Base-by-base conservation (phyloP, 2,113 vertebrate genomes). In the Pogonocichla stellata region DNA sequence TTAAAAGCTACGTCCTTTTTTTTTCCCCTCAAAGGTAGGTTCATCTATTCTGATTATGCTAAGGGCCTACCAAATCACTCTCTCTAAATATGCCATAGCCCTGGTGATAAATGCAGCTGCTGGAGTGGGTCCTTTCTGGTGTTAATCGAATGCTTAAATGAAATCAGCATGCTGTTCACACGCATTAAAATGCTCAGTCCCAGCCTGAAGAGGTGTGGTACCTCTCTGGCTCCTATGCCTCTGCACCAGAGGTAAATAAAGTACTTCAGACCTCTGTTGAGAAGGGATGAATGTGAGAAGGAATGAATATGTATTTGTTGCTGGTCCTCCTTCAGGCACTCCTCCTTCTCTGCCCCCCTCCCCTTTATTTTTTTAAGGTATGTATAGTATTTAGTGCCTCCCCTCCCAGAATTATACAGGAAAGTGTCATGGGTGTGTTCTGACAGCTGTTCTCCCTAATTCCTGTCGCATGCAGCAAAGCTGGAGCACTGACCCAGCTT, bases 21-120 rank as follows among this genome's bases (percentile, higher is more conserved):
- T 61, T 48, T 38, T 42, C 3, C 13, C 9, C 62, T 91, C 25
- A 34, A 38, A 84, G 53, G 80, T 88, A 94, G 53, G 71, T 93
- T 96, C 74, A 93, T 96, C 94, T 96, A 81, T 95, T 94, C 93
- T 88, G 80, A 92, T 95, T 95, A 96, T 96, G 96, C 86, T 91
- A 94, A 96, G 89, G 84, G 83, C 90, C 92, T 90, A 96, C 88
- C 51, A 88, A 92, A 96, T 95, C 67, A 62, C 86, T 94, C 66
- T 87, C 64, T 90, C 83, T 94, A 94, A 96, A 97, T 83, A 90
- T 81, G 91, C 90, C 69, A 69, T 91, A 31, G n/a, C 88, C 61
- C 67, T 80, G 69, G 92, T 96, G 91, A 96, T 90, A 89, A 96
- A 93, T 92, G 94, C 87, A 47, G 88, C 96, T 92, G 88, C 67